phyloP scores from a whole-genome alignment of 2,113 vertebrate species.

The Callorhinus ursinus region DNA sequence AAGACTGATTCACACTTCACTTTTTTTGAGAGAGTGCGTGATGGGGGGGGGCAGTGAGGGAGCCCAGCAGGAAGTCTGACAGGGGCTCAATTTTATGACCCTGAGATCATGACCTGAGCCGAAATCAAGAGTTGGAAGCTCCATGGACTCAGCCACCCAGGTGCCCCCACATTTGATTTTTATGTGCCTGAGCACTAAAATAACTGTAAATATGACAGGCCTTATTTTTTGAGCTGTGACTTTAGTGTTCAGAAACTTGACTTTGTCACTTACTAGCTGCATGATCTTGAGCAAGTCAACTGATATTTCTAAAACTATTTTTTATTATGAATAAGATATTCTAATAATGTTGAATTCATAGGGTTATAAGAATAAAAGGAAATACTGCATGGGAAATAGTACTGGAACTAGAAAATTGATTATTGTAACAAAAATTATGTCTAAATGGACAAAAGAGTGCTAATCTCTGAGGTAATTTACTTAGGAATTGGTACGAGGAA shows the following conservation, averaged over 20 bases:
- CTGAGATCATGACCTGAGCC: background rate
- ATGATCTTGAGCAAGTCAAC: background rate
- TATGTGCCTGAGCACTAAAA: background rate
- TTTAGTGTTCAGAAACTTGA: background rate
- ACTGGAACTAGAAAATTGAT: background rate
- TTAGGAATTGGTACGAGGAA: background rate
- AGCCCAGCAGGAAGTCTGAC: background rate
- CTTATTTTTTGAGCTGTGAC: background rate
- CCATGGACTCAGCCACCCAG: background rate
- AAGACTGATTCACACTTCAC: background rate
- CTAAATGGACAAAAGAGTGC: background rate
- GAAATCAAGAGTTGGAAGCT: background rate
- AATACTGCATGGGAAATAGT: background rate
- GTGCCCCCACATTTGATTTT: background rate
- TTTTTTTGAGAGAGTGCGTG: background rate
- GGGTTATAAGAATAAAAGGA: background rate
- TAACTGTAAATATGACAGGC: background rate
- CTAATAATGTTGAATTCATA: background rate
- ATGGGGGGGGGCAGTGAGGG: background rate
- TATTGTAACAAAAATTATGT: background rate
- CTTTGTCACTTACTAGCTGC: background rate
- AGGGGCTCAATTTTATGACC: background rate
- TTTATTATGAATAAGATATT: background rate
- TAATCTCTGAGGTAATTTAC: background rate
- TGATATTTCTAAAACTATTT: background rate